These are phyloP conservation scores for Gonatopus flavifemur DNA, from an alignment of 1,140 invertebrate genomes.

Conservation along the genomic window DNA sequence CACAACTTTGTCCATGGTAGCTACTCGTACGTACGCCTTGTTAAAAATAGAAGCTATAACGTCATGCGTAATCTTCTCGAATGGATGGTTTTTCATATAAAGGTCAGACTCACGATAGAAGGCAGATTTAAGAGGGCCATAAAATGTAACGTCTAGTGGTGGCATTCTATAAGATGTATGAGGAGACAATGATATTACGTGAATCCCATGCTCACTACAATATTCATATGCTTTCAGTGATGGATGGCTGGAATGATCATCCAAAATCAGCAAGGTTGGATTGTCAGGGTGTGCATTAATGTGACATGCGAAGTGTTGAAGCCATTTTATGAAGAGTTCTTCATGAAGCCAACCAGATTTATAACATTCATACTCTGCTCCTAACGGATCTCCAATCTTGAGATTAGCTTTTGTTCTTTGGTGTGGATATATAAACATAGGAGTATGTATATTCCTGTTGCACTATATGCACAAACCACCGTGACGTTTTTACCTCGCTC, in stretches of 20 bases:
- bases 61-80: not conserved
- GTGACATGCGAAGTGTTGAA: too few species aligned
- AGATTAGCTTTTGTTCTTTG: conserved; percentile 42
- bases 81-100: not conserved
- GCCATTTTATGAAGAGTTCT: conserved; percentile 33
- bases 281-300: too few species aligned
- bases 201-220: too few species aligned
- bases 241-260: too few species aligned
- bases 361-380: conserved; percentile 33
- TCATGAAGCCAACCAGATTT: conserved; percentile 43
- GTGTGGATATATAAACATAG: conserved; percentile 50
- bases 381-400: conserved; percentile 44
- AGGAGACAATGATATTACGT: conserved; percentile 38
- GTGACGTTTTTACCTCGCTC: conserved; percentile 57
- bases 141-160: not conserved
- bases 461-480: conserved; percentile 43
- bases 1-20: conserved; percentile 41
- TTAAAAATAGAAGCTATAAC: not conserved
- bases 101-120: not conserved
- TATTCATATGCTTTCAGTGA: too few species aligned
- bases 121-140: conserved; percentile 14
- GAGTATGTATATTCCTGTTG: conserved; percentile 49
- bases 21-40: conserved; percentile 39
- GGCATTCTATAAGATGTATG: conserved; percentile 2
- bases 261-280: too few species aligned